A percentile compares a stretch with the other conserved stretches of the same genome.
These are phyloP conservation scores for Micromesistius poutassou DNA, from an alignment of 2,797 vertebrate genomes.

Conservation along the genomic window DNA sequence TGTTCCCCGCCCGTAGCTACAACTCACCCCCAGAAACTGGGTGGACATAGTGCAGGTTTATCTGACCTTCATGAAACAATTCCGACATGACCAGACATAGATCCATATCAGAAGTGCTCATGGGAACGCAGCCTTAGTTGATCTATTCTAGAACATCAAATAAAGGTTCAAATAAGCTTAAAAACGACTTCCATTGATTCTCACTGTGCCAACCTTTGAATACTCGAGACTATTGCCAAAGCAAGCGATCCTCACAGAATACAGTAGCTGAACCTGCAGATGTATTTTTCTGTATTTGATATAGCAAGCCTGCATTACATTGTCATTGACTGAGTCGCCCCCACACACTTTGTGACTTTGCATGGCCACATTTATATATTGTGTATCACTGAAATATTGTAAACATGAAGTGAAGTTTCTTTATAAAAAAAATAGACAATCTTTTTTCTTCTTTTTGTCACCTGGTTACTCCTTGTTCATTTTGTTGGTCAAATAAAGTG, in stretches of 20 bases:
- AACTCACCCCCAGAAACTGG: not conserved
- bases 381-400: conserved; percentile 70
- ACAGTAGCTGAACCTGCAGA: conserved; percentile 9
- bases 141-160: not conserved
- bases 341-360: conserved; percentile 67
- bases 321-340: conserved; percentile 53
- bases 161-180: not conserved
- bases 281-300: conserved; percentile 46
- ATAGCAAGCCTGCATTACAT: conserved; percentile 55
- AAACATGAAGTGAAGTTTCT: conserved; percentile 57
- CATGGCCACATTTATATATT: conserved; percentile 85
- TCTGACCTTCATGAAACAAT: not conserved
- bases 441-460: conserved; percentile 61
- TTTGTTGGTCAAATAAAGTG: not conserved
- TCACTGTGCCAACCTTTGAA: conserved; percentile 22
- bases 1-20: too few species aligned
- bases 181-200: not conserved
- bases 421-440: conserved; percentile 67
- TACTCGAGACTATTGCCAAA: conserved; percentile 59
- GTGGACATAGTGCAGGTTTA: not conserved
- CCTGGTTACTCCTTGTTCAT: conserved; percentile 19
- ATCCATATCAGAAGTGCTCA: not conserved
- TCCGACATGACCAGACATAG: not conserved
- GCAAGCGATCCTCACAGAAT: conserved; percentile 45
- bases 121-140: not conserved